phyloP scores from a whole-genome alignment of 92 coral and sea anemone species.

The Parazoanthus swiftii region DNA sequence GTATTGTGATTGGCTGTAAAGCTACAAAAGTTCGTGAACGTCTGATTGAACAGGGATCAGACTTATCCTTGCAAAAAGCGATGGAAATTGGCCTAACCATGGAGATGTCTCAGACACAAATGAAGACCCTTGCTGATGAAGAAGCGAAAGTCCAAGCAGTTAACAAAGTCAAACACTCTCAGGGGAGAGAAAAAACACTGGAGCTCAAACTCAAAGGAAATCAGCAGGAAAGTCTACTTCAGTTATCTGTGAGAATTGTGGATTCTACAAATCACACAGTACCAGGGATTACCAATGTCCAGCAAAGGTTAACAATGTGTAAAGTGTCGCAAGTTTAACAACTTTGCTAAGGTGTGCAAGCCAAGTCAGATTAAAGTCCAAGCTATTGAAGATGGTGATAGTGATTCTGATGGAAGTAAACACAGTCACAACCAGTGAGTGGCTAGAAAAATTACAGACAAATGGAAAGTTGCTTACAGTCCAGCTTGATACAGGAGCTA shows the following conservation, averaged over 20 bases:
- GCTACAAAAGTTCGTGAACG: constrained; percentile 44
- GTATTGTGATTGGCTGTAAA: constrained; percentile 53
- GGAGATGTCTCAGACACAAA: constrained; percentile 50
- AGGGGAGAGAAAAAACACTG: constrained; percentile 32
- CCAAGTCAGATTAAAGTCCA: constrained; percentile 38
- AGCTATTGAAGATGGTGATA: constrained; percentile 10
- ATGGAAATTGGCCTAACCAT: constrained; percentile 50
- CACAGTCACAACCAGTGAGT: constrained; percentile 1
- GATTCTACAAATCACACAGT: constrained; percentile 31
- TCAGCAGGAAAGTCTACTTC: constrained; percentile 1
- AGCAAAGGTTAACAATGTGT: constrained; percentile 45
- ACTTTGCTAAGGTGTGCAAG: constrained; percentile 51
- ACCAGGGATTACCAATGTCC: constrained; percentile 40
- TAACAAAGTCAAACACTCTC: constrained; percentile 16
- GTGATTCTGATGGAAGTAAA: constrained; percentile 17
- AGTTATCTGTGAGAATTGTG: constrained; percentile 15
- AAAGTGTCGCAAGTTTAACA: constrained; percentile 51
- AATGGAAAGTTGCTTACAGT: constrained; percentile 7
- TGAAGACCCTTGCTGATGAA: constrained; percentile 44
- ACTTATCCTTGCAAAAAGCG: constrained; percentile 57
- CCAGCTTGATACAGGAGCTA: constrained; percentile 45
- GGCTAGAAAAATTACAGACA: neutral
- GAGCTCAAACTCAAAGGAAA: neutral
- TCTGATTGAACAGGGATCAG: constrained; percentile 57
- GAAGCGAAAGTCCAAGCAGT: constrained; percentile 16